Evolutionary conservation across 2,797 vertebrate species (phyloP).

Genomic region (Brotula barbata): DNA sequence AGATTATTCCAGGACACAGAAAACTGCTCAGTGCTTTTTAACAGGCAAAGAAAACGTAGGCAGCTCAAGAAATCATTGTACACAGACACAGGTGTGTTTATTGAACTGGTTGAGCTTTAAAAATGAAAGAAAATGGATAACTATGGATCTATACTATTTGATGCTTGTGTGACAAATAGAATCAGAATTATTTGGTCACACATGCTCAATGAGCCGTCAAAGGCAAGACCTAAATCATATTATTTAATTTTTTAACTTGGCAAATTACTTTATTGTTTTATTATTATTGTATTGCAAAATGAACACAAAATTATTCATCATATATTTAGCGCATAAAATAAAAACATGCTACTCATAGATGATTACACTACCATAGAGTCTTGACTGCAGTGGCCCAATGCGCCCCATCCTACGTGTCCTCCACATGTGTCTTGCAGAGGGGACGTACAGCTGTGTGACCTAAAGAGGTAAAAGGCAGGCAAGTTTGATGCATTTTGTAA

Average conservation of each 20-base stretch:
- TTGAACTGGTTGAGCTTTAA: no score
- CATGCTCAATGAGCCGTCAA: background rate
- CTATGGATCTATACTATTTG: no score
- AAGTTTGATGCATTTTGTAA: background rate
- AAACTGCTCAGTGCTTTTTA: background rate
- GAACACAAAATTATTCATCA: background rate
- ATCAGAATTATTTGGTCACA: no score
- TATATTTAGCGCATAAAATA: background rate
- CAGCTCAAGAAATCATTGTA: no score
- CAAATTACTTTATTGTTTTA: no score
- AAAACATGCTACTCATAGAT: background rate
- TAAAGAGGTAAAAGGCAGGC: constrained; percentile 52
- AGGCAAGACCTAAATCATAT: background rate
- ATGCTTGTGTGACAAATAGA: no score
- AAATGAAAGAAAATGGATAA: no score
- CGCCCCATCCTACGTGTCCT: constrained; percentile 93
- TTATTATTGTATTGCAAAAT: background rate
- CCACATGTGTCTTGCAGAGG: constrained; percentile 93
- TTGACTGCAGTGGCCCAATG: constrained; percentile 95
- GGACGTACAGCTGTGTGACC: constrained; percentile 97
- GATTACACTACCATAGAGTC: constrained; percentile 86
- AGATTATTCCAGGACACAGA: background rate
- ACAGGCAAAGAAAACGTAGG: background rate
- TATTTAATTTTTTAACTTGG: no score
- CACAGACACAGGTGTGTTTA: no score